Base-by-base conservation (phyloP, 2,888 invertebrate species). In the Therioaphis trifolii region DNA sequence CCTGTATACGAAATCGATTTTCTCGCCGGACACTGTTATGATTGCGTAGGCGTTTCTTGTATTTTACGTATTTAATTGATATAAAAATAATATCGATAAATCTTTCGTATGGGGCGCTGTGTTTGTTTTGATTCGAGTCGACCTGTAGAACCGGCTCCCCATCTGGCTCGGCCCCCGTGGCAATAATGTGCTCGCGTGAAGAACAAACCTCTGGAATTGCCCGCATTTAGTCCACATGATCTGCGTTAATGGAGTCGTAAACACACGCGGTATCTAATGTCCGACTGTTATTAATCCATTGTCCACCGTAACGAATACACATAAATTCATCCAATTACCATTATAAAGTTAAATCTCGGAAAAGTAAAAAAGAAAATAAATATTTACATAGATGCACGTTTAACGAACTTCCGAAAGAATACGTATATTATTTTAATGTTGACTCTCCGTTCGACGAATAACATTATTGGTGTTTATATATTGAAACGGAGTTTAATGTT, bases 31-130 rank as follows among this genome's bases (percentile, higher is more conserved):
- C 40, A 24, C 35, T 49, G 21, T 72, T 55, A 61, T 63, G 63
- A 82, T 82, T 82, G 82, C 49, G 82, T 82, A 52, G 82, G 82
- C 82, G 82, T 82, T 82, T 74, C 82, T 52, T 29, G 46, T 82
- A 74, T 74, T 74, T 66, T 72, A 82, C 74, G 72, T 63, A 40
- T 49, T 82, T 82, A 82, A 82, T 74, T 74, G 82, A 82, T 82
- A 74, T 63, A n/a, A 74, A 66, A 61, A 63, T 82, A 74, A 72
- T 74, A 52, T 74, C 82, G 18, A 82, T 82, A 82, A 82, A 82
- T 82, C 82, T 63, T 29, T 82, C 35, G 21, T n/a, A 21, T 55
- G 43, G 27, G 35, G 14, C n/a, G 18, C 46, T 21, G 74, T 82
- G 72, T 82, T 82, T 74, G 82, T 82, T 82, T 82, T 82, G 82